Percentiles rank a stretch among this genome's conserved stretches.
Evolutionary conservation across 2,888 invertebrate species (phyloP).

Genomic region (Hyles lineata): DNA sequence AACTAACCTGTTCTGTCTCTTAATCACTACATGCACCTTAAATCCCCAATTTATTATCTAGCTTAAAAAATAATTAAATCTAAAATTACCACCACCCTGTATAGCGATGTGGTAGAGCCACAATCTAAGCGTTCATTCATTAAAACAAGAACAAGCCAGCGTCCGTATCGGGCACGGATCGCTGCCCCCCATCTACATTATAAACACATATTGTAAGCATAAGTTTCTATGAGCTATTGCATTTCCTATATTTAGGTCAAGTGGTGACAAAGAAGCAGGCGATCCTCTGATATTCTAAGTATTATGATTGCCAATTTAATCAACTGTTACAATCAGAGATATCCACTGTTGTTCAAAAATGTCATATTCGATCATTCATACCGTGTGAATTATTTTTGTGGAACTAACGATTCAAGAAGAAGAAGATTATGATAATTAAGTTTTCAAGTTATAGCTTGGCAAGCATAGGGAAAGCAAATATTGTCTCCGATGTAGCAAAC

Average conservation of each 20-base stretch:
- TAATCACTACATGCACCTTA: neutral
- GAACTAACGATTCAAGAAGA: too few species aligned
- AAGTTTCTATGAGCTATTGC: slow-evolving; percentile 37
- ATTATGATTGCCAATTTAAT: too few species aligned
- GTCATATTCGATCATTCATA: too few species aligned
- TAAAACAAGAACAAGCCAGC: slow-evolving; percentile 64
- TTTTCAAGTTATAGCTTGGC: too few species aligned
- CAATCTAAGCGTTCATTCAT: slow-evolving; percentile 68
- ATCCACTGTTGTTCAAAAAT: too few species aligned
- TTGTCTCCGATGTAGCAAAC: too few species aligned
- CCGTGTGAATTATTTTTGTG: too few species aligned
- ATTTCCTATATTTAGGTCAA: slow-evolving; percentile 43
- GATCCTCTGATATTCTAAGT: neutral
- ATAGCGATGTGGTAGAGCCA: slow-evolving; percentile 24
- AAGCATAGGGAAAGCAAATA: too few species aligned
- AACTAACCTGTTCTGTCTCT: neutral
- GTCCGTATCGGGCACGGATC: slow-evolving; percentile 72
- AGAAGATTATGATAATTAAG: too few species aligned
- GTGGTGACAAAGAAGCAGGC: neutral
- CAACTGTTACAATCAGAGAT: too few species aligned
- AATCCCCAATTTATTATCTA: neutral
- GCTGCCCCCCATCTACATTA: slow-evolving; percentile 49
- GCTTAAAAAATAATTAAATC: neutral
- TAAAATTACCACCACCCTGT: slow-evolving; percentile 10
- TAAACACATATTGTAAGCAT: slow-evolving; percentile 29